Evolutionary conservation across 1,140 invertebrate species (phyloP), one percentile per base, ranked within the genome.

Genomic region (Steinernema khuongi): DNA sequence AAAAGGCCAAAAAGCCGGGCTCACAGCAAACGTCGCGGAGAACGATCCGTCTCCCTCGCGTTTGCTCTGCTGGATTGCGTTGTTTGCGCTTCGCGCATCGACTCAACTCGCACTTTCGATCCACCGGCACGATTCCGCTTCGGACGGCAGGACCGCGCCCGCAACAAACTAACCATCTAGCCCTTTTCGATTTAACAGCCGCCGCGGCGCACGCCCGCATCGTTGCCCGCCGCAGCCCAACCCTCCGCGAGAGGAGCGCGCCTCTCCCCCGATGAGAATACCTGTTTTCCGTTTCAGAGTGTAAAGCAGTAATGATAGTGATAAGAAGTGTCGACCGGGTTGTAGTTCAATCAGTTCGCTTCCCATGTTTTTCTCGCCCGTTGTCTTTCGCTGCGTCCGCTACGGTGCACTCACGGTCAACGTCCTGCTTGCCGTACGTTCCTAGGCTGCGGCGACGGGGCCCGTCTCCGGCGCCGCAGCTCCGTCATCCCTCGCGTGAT

Each of bases 301-400:
- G 50, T 60, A 60, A 60, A 60, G 50, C 50, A 60, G 50, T 60
- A 60, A 60, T 60, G 50, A 60, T 60, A 60, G 50, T 60, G 50
- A 60, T 60, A 60, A 60, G 50, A 60, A 60, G 11, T 60, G 50
- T 60, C 50, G 50, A 60, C 50, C 50, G 50, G 50, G 50, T 60
- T 60, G 50, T 60, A 60, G 50, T 60, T 60, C 50, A 22, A 60
- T 60, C 50, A 60, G 50, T 60, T 60, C 50, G 4, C 26, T 22
- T 60, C 19, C 22, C 50, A 60, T 60, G 50, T 60, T 60, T 60
- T 60, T 60, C 50, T 60, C 50, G 50, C 50, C 50, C 50, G 50
- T 60, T 60, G 50, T 60, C 50, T 60, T 60, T 60, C 50, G 50
- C 50, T 60, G 50, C 50, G 26, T 60, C 22, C 50, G 50, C 50